Conservation (phyloP, 2,113 vertebrate species). For the Bungarus multicinctus region DNA sequence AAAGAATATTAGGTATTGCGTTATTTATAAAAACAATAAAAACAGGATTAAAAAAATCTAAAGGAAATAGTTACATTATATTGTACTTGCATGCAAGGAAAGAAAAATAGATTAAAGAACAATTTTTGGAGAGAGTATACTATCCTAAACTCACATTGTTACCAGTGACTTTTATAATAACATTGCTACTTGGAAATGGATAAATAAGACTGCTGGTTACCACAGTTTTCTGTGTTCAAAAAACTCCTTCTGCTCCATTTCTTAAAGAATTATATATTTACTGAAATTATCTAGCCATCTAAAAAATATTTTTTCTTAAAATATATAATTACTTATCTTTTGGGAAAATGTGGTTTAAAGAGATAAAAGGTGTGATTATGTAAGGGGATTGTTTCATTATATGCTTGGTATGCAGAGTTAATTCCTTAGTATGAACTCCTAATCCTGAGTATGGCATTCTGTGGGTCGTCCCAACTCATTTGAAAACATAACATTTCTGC, state of each 20-base stretch:
- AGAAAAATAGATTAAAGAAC: background rate
- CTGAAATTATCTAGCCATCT: background rate
- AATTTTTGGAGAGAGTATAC: background rate
- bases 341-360: background rate
- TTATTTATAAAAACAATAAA: background rate
- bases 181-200: background rate
- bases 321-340: background rate
- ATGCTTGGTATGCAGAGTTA: background rate
- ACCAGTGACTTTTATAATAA: background rate
- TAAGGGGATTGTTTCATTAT: background rate
- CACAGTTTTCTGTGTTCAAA: background rate
- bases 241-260: background rate
- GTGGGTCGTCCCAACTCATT: background rate
- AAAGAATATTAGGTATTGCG: background rate
- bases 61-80: background rate
- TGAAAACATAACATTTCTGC: background rate
- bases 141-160: background rate
- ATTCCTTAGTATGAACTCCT: background rate
- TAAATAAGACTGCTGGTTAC: background rate
- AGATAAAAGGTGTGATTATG: background rate
- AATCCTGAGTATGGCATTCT: background rate
- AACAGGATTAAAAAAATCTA: background rate
- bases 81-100: background rate
- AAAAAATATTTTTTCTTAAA: background rate
- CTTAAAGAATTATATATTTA: background rate